These are phyloP conservation scores for Conops quadrifasciatus DNA, from an alignment of 2,888 invertebrate genomes.

Conservation along the genomic window DNA sequence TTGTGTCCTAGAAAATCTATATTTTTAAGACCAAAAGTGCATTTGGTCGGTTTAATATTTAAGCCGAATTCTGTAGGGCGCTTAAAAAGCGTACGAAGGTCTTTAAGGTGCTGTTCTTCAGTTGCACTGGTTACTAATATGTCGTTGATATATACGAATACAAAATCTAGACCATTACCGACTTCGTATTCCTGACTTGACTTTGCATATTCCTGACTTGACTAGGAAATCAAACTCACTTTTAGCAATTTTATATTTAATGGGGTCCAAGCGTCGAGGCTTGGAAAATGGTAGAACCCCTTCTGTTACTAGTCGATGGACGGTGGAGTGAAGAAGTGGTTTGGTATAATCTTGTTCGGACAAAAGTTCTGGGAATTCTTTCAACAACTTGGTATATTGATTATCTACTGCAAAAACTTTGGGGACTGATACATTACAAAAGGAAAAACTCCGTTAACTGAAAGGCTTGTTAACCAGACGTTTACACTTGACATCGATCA, in stretches of 20 bases:
- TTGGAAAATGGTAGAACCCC: slow-evolving; percentile 26
- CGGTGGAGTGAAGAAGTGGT: slow-evolving; percentile 19
- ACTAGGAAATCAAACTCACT: slow-evolving; percentile 23
- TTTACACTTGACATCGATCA: slow-evolving; percentile 9
- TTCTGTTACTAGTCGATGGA: slow-evolving; percentile 11
- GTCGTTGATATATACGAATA: slow-evolving; percentile 27
- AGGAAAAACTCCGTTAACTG: background rate
- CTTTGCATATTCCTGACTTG: background rate
- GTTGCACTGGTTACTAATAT: slow-evolving; percentile 15
- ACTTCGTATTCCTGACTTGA: slow-evolving; percentile 23
- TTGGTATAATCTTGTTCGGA: slow-evolving; percentile 14
- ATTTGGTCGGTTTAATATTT: slow-evolving; percentile 17
- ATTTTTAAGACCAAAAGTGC: background rate
- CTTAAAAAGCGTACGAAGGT: background rate
- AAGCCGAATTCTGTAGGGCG: slow-evolving; percentile 2
- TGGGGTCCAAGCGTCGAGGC: background rate
- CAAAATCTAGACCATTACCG: slow-evolving; percentile 22
- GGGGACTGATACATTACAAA: slow-evolving; percentile 3
- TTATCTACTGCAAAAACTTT: slow-evolving; percentile 20
- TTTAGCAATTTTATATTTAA: background rate
- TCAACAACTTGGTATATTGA: slow-evolving; percentile 16
- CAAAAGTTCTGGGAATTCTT: slow-evolving; percentile 1
- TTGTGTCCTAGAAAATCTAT: slow-evolving; percentile 4
- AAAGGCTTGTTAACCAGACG: slow-evolving; percentile 12
- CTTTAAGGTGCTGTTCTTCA: slow-evolving; percentile 3